Conservation (phyloP, 2,113 vertebrate genomes). For the Oreotrochilus melanogaster region DNA sequence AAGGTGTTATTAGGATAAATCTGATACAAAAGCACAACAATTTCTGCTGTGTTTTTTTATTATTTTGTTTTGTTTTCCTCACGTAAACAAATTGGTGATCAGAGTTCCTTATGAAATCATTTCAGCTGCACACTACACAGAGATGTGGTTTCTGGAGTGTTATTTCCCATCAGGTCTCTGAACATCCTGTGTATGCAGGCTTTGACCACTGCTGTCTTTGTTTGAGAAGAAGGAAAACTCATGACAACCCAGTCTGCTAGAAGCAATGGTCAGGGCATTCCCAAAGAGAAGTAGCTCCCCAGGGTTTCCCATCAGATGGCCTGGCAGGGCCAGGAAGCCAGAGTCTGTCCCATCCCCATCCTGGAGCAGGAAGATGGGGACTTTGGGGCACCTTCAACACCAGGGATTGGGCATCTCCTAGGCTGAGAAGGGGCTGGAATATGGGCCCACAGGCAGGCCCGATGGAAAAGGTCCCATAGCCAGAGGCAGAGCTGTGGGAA, state of each 20-base stretch:
- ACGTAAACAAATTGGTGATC: neutral
- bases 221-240: neutral
- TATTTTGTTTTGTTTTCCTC: neutral
- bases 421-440: too few relatives aligned
- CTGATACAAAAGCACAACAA: neutral
- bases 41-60: neutral
- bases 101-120: neutral
- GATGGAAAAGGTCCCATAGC: accelerated
- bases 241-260: neutral
- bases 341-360: neutral
- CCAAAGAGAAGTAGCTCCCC: neutral
- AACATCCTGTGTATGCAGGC: neutral
- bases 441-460: too few relatives aligned
- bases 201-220: neutral
- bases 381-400: neutral
- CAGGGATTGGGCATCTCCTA: neutral
- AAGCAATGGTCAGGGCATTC: neutral
- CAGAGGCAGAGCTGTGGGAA: too few relatives aligned
- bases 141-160: neutral
- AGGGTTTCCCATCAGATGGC: too few relatives aligned
- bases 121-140: neutral
- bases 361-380: neutral
- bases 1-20: neutral
- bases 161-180: neutral
- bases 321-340: neutral